These are phyloP conservation scores for Myrmecobius fasciatus DNA, from an alignment of 2,113 vertebrate genomes.

Conservation along the genomic window DNA sequence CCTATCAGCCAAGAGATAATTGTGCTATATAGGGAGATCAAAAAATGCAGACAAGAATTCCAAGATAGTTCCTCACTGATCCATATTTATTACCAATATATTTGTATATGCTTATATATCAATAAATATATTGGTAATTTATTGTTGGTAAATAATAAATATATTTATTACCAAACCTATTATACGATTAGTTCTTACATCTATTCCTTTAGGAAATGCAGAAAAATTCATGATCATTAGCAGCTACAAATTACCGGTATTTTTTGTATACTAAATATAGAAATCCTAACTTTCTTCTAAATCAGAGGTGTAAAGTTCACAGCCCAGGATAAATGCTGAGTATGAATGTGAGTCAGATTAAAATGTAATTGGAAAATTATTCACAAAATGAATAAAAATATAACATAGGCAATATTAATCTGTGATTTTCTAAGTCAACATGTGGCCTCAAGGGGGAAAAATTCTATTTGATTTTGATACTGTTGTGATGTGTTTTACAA, in stretches of 20 bases:
- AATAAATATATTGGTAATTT: too few relatives aligned
- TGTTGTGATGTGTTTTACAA: neutral
- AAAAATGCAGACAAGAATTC: neutral
- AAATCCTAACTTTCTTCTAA: neutral
- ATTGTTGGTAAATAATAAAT: too few relatives aligned
- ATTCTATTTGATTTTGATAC: neutral
- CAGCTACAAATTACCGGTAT: neutral
- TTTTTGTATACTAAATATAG: neutral
- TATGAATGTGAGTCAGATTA: neutral
- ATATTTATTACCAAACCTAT: neutral
- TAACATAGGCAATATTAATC: neutral
- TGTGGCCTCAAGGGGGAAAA: neutral
- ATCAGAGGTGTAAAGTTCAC: neutral
- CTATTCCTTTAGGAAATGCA: neutral
- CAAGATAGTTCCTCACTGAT: neutral
- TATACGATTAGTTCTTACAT: neutral
- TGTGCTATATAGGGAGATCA: neutral
- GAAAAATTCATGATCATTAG: neutral
- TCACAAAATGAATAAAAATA: neutral
- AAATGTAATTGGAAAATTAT: neutral
- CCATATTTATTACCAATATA: neutral
- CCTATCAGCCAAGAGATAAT: neutral
- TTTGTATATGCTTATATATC: too few relatives aligned
- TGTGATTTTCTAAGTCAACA: neutral
- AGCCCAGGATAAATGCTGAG: neutral